Conservation (phyloP, 2,797 vertebrate species). For the Helicolenus hilgendorfi region DNA sequence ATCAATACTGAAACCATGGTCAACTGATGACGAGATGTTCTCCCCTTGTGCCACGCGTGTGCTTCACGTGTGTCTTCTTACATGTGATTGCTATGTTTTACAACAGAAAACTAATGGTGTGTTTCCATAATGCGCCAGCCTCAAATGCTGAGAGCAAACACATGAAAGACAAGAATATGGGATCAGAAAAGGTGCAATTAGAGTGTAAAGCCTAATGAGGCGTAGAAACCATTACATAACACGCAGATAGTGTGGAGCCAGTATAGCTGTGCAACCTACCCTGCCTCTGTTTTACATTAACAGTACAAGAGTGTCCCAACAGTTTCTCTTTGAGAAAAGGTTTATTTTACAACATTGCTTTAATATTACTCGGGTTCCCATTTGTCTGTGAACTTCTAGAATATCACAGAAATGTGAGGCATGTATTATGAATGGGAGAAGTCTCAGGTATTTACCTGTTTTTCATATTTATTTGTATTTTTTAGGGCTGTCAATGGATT, state of each 20-base stretch:
- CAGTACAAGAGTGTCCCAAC: neutral
- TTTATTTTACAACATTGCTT: neutral
- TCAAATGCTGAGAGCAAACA: slow-evolving; percentile 54
- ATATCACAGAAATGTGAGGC: neutral
- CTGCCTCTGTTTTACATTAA: slow-evolving; percentile 23
- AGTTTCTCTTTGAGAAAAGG: neutral
- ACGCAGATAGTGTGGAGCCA: slow-evolving; percentile 67
- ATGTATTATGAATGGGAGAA: neutral
- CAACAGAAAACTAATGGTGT: slow-evolving; percentile 32
- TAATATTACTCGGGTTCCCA: neutral
- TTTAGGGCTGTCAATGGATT: too few relatives aligned
- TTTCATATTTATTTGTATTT: neutral
- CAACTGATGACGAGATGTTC: neutral
- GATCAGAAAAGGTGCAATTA: slow-evolving; percentile 50
- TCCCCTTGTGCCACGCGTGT: neutral
- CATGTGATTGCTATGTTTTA: slow-evolving; percentile 32
- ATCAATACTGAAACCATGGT: neutral
- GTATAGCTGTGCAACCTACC: slow-evolving; percentile 1
- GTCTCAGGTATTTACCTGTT: neutral
- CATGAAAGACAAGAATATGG: slow-evolving; percentile 23
- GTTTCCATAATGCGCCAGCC: slow-evolving; percentile 38
- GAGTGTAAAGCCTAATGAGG: slow-evolving; percentile 71
- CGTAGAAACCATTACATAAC: slow-evolving; percentile 54
- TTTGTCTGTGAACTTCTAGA: neutral
- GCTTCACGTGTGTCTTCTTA: neutral